Evolutionary conservation across 2,888 invertebrate genomes (phyloP).

Genomic region (Aquatica leii): DNA sequence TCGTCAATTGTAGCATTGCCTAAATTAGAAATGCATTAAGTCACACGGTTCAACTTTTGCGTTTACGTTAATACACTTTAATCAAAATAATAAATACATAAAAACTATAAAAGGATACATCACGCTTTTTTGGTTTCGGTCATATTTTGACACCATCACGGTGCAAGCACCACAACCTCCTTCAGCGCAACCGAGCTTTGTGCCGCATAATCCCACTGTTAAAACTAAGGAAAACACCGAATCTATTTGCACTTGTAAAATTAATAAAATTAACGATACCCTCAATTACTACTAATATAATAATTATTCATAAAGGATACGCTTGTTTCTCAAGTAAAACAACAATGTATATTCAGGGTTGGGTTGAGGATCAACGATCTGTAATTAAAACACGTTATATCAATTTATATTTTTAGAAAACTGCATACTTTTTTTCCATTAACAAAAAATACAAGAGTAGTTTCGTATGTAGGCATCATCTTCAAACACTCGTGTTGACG

Average conservation of each 20-base stretch:
- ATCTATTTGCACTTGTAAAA: neutral
- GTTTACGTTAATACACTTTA: no score
- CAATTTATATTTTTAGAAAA: no score
- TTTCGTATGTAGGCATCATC: conserved; percentile 14
- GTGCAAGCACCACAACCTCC: conserved; percentile 97
- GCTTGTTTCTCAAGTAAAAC: conserved; percentile 79
- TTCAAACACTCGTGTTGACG: neutral
- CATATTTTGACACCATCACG: conserved; percentile 85
- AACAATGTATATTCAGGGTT: conserved; percentile 88
- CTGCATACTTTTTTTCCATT: conserved; percentile 60
- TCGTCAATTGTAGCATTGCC: no score
- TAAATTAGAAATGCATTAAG: no score
- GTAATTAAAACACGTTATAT: conserved; percentile 54
- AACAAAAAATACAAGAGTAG: conserved; percentile 29
- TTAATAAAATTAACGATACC: no score
- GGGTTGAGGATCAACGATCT: conserved; percentile 76
- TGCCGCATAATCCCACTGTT: conserved; percentile 79
- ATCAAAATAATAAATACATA: no score
- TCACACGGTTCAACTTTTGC: no score
- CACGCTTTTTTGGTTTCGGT: conserved; percentile 64
- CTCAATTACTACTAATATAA: no score
- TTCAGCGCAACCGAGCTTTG: conserved; percentile 93
- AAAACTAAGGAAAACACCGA: neutral
- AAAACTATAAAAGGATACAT: conserved; percentile 63
- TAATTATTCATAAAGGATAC: conserved; percentile 62